Evolutionary conservation across 2,113 vertebrate species (phyloP), one percentile per base, ranked within the genome.

Genomic region (Lepidiolamprologus cunningtoni): DNA sequence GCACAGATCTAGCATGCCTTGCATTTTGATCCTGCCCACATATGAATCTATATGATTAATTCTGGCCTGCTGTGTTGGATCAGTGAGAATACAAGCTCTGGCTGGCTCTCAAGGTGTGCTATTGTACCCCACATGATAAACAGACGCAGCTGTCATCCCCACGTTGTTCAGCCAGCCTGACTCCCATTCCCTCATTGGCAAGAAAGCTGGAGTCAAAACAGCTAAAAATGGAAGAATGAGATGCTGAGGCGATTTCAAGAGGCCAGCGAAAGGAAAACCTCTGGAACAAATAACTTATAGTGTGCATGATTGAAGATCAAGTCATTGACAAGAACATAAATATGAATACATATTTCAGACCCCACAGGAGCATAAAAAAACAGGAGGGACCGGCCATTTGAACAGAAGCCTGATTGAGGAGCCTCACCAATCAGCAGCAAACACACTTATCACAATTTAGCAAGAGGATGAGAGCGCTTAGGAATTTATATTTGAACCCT

Each of bases 91-190:
- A 71, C 68, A 71, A 83, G 81, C 37, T 31, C 68, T 81, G 83
- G 85, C 81, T 88, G 85, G 68, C 78, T 89, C 82, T 92, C 87
- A 92, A 87, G 85, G 90, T 93, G 89, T 47, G 84, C 89, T 82
- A 89, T 92, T 93, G 89, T 89, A 84, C 80, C 80, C 87, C 31
- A 81, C 66, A 89, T 87, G 87, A 90, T 89, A 90, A 90, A 92
- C 83, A 89, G 85, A 88, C 87, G 84, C 89, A 90, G 86, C 86
- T 89, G 86, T 88, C 91, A 88, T 88, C 85, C 68, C 58, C 81
- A 71, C 66, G 52, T 91, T 89, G 84, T 87, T 66, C 80, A 85
- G 11, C 9, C 81, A 82, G 82, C 66, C 42, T 87, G 23, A 57
- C 71, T 63, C 73, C 86, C 85, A 52, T 57, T 82, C 53, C 58